Conservation (phyloP, 2,113 vertebrate species). For the Nanorana parkeri region DNA sequence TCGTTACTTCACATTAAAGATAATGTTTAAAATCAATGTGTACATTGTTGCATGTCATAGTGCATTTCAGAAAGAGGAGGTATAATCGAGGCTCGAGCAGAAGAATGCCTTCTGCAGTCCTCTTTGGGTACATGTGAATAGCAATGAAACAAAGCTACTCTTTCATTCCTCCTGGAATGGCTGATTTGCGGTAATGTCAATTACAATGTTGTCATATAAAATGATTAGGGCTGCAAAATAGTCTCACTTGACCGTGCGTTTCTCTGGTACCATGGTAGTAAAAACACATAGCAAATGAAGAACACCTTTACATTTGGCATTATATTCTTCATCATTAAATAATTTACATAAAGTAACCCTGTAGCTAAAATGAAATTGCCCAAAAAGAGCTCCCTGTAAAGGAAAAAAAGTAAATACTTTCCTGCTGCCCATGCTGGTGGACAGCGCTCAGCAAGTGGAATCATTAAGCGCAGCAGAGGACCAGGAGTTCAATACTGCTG, state of each 20-base stretch:
- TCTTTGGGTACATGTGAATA: not conserved
- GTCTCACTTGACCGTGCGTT: not conserved
- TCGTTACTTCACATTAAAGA: not conserved
- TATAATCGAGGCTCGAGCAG: conserved; percentile 6
- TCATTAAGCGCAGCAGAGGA: too few relatives aligned
- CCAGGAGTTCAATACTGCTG: too few relatives aligned
- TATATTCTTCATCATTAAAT: too few relatives aligned
- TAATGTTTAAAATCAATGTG: conserved; percentile 12
- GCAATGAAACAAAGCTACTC: conserved; percentile 27
- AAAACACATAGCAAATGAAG: too few relatives aligned
- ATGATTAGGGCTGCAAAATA: not conserved
- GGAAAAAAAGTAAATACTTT: too few relatives aligned
- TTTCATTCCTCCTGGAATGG: not conserved
- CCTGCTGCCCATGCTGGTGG: too few relatives aligned
- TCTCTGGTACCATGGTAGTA: not conserved
- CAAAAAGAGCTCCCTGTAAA: too few relatives aligned
- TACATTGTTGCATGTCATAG: conserved; percentile 9
- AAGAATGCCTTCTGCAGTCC: conserved; percentile 20
- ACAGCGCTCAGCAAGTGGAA: too few relatives aligned
- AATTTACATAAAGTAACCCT: too few relatives aligned
- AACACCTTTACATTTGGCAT: too few relatives aligned
- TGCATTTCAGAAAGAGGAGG: conserved; percentile 12
- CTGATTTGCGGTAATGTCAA: conserved; percentile 20
- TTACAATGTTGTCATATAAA: conserved; percentile 36
- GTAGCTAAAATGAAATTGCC: too few relatives aligned